These are phyloP conservation scores for Callyntrura guangdongensis DNA, from an alignment of 2,888 invertebrate genomes.

Conservation along the genomic window DNA sequence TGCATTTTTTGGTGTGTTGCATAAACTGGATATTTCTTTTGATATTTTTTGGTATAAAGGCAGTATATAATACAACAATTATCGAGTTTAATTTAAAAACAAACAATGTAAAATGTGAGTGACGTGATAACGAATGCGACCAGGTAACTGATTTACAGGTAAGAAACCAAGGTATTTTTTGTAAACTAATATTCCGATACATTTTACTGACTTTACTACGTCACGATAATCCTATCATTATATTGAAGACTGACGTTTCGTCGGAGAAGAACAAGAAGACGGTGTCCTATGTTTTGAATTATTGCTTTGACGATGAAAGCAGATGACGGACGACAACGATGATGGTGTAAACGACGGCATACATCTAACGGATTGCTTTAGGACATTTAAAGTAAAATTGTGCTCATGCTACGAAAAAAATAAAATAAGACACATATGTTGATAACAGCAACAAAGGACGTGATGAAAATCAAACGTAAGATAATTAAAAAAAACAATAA, in stretches of 20 bases:
- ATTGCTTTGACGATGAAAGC: background rate
- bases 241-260: conserved; percentile 6
- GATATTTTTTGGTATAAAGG: background rate
- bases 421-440: background rate
- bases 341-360: background rate
- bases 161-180: background rate
- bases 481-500: conserved; percentile 7
- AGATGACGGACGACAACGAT: background rate
- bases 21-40: background rate
- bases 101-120: background rate
- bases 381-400: background rate
- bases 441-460: background rate
- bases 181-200: background rate
- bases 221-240: background rate
- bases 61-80: background rate
- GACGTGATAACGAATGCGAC: background rate
- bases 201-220: background rate
- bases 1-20: background rate
- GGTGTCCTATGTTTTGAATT: background rate
- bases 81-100: background rate
- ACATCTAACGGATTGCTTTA: background rate
- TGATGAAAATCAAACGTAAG: background rate
- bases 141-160: background rate
- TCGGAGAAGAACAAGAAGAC: background rate
- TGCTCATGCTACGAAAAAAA: background rate